Percentiles rank a stretch among this genome's conserved stretches.
These are phyloP conservation scores for Drosophila prosaltans DNA, from an alignment of 1,140 invertebrate genomes.

Conservation along the genomic window DNA sequence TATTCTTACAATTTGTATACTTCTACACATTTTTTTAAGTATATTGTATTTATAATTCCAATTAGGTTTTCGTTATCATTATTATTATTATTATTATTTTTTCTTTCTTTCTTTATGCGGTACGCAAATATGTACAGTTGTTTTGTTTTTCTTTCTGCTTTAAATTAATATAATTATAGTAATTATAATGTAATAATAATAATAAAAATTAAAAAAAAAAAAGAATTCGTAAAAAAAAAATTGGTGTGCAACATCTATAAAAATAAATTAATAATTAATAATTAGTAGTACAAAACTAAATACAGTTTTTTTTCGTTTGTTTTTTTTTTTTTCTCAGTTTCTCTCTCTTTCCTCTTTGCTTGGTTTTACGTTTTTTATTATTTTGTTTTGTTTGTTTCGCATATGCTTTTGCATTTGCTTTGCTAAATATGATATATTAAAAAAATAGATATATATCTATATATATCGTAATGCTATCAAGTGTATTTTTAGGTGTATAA, in stretches of 20 bases:
- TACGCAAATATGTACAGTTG: conserved; percentile 13
- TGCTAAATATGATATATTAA: conserved; percentile 45
- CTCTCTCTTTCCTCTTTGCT: neutral
- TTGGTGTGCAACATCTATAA: conserved; percentile 23
- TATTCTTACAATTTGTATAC: conserved; percentile 14
- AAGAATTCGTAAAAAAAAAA: conserved; percentile 18
- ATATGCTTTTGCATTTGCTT: conserved; percentile 1
- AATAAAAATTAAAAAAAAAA: conserved; percentile 11
- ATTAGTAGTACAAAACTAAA: conserved; percentile 22
- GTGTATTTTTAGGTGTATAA: conserved; percentile 40
- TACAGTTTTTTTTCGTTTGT: conserved; percentile 20
- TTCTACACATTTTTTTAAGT: conserved; percentile 4
- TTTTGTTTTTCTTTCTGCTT: neutral
- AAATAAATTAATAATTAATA: conserved; percentile 26
- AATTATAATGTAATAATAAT: neutral
- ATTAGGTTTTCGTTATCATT: conserved; percentile 8
- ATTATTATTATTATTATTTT: conserved; percentile 11
- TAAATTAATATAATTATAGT: conserved; percentile 6
- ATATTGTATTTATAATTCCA: conserved; percentile 17
- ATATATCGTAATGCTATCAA: conserved; percentile 51
- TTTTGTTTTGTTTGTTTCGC: neutral
- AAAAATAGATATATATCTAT: conserved; percentile 64
- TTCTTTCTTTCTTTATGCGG: conserved; percentile 13
- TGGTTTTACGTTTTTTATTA: neutral
- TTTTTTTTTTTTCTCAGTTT: neutral